Conservation (phyloP, 1,140 invertebrate species). For the Meloidogyne chitwoodi region DNA sequence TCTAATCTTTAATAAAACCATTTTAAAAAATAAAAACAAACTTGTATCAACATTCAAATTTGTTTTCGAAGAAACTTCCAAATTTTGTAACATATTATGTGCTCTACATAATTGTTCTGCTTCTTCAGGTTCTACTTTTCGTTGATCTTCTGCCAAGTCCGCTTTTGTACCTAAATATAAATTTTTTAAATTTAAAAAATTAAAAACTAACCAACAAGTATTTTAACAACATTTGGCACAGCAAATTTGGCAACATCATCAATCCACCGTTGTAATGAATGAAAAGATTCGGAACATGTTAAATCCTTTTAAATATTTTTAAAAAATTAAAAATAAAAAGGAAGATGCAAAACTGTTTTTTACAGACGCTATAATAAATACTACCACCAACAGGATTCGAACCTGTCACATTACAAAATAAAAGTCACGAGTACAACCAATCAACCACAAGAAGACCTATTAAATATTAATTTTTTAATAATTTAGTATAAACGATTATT, state of each 20-base stretch:
- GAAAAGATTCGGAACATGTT: constrained; percentile 81
- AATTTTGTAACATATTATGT: constrained; percentile 47
- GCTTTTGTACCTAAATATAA: constrained; percentile 51
- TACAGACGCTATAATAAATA: too few species aligned
- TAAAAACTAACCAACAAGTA: constrained; percentile 72
- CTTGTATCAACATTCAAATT: constrained; percentile 55
- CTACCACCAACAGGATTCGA: too few species aligned
- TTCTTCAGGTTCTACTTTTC: constrained; percentile 41
- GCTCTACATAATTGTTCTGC: constrained; percentile 41
- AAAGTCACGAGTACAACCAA: too few species aligned
- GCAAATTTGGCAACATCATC: constrained; percentile 88
- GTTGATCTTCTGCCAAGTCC: constrained; percentile 41
- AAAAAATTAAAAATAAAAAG: too few species aligned
- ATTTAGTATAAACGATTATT: too few species aligned
- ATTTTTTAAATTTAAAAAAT: constrained; percentile 2
- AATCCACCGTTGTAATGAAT: constrained; percentile 83
- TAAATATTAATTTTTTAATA: too few species aligned
- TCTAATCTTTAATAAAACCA: not conserved
- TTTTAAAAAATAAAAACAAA: constrained; percentile 7
- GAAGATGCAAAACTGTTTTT: too few species aligned
- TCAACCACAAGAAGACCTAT: too few species aligned
- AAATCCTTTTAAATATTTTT: constrained; percentile 67
- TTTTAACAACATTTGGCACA: constrained; percentile 79
- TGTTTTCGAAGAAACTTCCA: constrained; percentile 51
- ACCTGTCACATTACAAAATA: too few species aligned